Percentiles rank a stretch among this genome's conserved stretches.
Conservation (phyloP, 2,113 vertebrate genomes). For the Pygathrix nemaeus region DNA sequence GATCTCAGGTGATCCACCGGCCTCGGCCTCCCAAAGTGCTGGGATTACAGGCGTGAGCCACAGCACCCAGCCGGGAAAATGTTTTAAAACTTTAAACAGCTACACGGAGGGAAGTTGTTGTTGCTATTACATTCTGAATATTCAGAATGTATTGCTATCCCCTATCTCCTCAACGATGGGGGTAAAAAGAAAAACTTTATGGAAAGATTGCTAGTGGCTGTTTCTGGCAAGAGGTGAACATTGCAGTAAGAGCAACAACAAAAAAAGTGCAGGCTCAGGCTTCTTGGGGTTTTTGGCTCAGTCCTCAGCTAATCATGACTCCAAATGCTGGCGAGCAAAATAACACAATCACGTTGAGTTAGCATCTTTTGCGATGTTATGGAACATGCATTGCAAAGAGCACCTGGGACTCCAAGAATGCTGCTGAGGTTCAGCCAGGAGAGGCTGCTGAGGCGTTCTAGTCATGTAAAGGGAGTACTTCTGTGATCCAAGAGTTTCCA, state of each 20-base stretch:
- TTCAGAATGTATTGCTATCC: slow-evolving; percentile 7
- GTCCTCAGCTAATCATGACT: slow-evolving; percentile 41
- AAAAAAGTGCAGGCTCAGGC: slow-evolving; percentile 56
- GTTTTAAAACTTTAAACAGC: background rate
- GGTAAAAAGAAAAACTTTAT: slow-evolving; percentile 35
- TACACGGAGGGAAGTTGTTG: background rate
- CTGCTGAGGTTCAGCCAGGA: slow-evolving; percentile 70
- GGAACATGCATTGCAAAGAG: slow-evolving; percentile 73
- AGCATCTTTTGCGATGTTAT: slow-evolving; percentile 37
- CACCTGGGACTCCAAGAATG: slow-evolving; percentile 68
- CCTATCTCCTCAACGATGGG: background rate
- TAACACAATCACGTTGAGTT: background rate
- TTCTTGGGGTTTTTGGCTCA: slow-evolving; percentile 71
- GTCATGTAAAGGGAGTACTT: slow-evolving; percentile 74
- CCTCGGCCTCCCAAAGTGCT: too few relatives aligned
- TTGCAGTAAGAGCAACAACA: slow-evolving; percentile 42
- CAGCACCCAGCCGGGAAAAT: background rate
- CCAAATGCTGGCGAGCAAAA: slow-evolving; percentile 69
- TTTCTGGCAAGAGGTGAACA: slow-evolving; percentile 72
- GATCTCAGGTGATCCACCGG: too few relatives aligned
- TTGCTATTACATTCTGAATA: background rate
- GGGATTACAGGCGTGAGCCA: too few relatives aligned
- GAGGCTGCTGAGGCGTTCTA: slow-evolving; percentile 52
- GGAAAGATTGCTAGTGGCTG: slow-evolving; percentile 61
- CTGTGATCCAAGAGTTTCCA: slow-evolving; percentile 76